Percentiles rank a stretch among this genome's conserved stretches.
Evolutionary conservation across 2,113 vertebrate genomes (phyloP).

Genomic region (Thoracochromis brauschi): DNA sequence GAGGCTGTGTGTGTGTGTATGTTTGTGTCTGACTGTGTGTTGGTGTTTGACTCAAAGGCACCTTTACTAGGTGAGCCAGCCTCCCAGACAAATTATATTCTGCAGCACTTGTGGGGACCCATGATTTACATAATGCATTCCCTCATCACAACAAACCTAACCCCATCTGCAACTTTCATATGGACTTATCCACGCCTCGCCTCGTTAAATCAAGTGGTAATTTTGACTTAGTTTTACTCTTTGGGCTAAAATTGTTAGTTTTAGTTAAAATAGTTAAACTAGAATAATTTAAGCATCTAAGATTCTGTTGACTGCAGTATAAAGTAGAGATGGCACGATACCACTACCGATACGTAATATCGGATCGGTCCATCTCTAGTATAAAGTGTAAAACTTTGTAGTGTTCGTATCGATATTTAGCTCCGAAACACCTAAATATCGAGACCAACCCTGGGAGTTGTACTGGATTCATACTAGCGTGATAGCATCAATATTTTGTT

Average conservation of each 20-base stretch:
- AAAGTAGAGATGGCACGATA: no score
- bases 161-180: neutral
- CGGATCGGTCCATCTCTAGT: no score
- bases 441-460: neutral
- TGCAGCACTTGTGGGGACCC: neutral
- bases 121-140: neutral
- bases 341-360: no score
- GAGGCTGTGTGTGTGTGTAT: neutral
- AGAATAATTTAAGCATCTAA: neutral
- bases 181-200: neutral
- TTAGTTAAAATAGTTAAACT: neutral
- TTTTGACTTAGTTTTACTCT: neutral
- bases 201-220: neutral
- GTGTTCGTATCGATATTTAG: neutral
- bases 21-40: neutral
- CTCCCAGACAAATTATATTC: neutral
- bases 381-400: neutral
- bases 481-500: neutral
- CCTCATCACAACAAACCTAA: neutral
- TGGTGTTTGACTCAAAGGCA: slow-evolving; percentile 18
- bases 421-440: neutral
- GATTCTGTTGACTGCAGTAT: neutral
- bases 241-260: neutral
- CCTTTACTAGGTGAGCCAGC: neutral
- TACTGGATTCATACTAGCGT: neutral